Conservation (phyloP, 2,888 invertebrate genomes). For the Lycocerus yunnanus region DNA sequence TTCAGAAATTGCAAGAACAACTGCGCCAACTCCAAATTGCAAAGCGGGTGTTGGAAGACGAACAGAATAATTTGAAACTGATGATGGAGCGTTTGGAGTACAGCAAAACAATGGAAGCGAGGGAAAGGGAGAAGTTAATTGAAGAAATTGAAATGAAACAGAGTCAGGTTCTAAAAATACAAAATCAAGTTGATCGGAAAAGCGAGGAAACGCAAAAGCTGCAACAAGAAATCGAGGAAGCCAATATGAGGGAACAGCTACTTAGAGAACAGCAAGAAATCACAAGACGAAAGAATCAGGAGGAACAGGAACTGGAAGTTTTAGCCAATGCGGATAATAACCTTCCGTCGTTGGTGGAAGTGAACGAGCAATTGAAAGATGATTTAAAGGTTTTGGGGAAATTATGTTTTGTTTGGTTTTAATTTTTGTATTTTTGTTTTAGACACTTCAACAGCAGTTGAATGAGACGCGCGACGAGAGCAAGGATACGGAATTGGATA, state of each 20-base stretch:
- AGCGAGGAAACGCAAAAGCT: conserved; percentile 47
- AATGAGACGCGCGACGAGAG: conserved; percentile 44
- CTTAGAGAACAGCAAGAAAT: conserved; percentile 37
- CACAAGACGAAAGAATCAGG: conserved; percentile 35
- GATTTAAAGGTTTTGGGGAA: conserved; percentile 44
- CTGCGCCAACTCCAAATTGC: conserved; percentile 84
- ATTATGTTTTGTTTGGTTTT: background rate
- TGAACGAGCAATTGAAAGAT: conserved; percentile 48
- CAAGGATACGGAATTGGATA: conserved; percentile 49
- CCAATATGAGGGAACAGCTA: conserved; percentile 44
- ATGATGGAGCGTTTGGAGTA: conserved; percentile 92
- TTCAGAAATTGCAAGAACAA: conserved; percentile 82
- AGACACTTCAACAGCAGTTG: conserved; percentile 48
- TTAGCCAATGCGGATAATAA: conserved; percentile 44
- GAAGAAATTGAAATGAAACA: conserved; percentile 87
- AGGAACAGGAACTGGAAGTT: conserved; percentile 41
- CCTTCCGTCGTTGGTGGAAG: conserved; percentile 47
- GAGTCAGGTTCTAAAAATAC: conserved; percentile 51
- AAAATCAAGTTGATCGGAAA: conserved; percentile 46
- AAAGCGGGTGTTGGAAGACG: conserved; percentile 84
- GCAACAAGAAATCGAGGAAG: conserved; percentile 49
- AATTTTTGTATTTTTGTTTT: conserved; percentile 26
- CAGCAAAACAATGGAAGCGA: conserved; percentile 88
- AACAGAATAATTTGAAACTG: conserved; percentile 81
- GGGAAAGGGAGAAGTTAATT: conserved; percentile 78